Evolutionary conservation across 2,888 invertebrate genomes (phyloP), one percentile per base, ranked within the genome.

Genomic region (Acanthosepion esculentum): DNA sequence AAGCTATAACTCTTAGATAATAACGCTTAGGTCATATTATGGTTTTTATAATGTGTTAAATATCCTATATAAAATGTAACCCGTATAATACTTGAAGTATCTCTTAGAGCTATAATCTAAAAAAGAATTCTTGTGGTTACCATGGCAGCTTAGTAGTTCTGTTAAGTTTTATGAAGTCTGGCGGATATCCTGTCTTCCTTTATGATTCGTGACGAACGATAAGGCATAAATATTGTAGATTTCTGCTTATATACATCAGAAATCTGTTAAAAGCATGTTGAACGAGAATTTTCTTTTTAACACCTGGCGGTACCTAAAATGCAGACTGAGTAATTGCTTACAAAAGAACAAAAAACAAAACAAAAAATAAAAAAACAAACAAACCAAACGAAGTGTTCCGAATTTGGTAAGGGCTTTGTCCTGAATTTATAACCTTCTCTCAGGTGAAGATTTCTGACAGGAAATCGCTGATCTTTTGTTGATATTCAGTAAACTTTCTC

Each of bases 151-250:
- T n/a, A 33, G n/a, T 33, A 78, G 78, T 78, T 78, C 78, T 78
- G n/a, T n/a, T 78, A 18, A 33, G 78, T n/a, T 78, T 78, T 78
- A 78, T 78, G 78, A 78, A 78, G 78, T 78, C 78, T 78, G 78
- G 78, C 78, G 78, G 78, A 78, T 78, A 78, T 78, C 78, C 78
- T 78, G n/a, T n/a, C n/a, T 78, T 78, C n/a, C 78, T 78, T 78
- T 78, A 78, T n/a, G 78, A 78, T n/a, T n/a, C 78, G 15, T 78
- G 78, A 78, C 78, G n/a, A 78, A n/a, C n/a, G 78, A 78, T 78
- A 18, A 78, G 78, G 15, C 15, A 78, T 78, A 78, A 10, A 78
- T n/a, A n/a, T n/a, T 78, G 12, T n/a, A 33, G n/a, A 12, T 33
- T 8, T 33, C 4, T 78, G 78, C n/a, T n/a, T 10, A n/a, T n/a